Evolutionary conservation across 2,888 invertebrate genomes (phyloP).

Genomic region (Melieria crassipennis): DNA sequence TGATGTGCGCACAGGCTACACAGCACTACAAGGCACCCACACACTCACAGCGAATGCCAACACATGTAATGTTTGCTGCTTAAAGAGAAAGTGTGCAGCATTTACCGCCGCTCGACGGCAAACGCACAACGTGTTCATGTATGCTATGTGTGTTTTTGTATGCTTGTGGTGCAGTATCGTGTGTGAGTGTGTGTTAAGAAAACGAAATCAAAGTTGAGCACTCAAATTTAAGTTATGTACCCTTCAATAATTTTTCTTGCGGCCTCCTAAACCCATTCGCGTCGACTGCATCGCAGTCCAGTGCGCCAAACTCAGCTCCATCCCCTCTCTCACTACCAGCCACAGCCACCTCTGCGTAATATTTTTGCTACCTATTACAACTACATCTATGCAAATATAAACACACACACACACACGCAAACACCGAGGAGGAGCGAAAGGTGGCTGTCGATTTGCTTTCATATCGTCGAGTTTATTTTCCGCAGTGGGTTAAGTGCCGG

Average conservation of each 20-base stretch:
- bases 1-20: background rate
- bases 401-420: background rate
- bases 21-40: background rate
- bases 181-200: background rate
- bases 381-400: background rate
- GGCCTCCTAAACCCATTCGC: background rate
- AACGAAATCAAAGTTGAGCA: conserved; percentile 39
- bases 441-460: no score
- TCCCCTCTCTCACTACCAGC: background rate
- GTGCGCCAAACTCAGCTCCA: background rate
- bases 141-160: background rate
- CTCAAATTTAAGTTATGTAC: conserved; percentile 44
- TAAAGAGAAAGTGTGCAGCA: background rate
- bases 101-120: no score
- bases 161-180: background rate
- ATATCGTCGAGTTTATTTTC: background rate
- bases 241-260: conserved; percentile 13
- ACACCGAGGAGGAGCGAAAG: no score
- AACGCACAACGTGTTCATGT: background rate
- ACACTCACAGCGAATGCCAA: background rate
- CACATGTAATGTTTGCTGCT: background rate
- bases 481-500: conserved; percentile 11
- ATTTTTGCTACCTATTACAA: background rate
- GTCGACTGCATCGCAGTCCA: background rate
- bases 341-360: background rate